These are phyloP conservation scores for Pristionchus fissidentatus DNA, from an alignment of 2,888 invertebrate genomes.

Conservation along the genomic window DNA sequence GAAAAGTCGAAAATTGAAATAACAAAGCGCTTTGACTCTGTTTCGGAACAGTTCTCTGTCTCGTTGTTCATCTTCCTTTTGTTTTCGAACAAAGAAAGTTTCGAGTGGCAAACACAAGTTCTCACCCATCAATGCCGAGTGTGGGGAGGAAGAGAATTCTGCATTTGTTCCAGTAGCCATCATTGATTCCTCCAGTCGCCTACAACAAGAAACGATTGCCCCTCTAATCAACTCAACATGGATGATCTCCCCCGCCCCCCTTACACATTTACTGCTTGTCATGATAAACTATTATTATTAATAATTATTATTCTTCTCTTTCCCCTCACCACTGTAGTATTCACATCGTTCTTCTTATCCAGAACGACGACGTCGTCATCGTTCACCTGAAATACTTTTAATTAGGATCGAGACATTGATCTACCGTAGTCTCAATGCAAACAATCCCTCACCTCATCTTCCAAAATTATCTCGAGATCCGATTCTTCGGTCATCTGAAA, in stretches of 20 bases:
- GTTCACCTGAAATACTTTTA: background rate
- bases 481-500: conserved; percentile 25
- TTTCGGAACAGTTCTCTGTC: background rate
- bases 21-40: background rate
- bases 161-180: conserved; percentile 23
- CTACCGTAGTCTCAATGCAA: background rate
- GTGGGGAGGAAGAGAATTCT: conserved; percentile 5
- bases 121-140: conserved; percentile 15
- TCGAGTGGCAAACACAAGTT: too few species aligned
- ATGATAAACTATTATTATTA: too few species aligned
- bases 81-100: too few species aligned
- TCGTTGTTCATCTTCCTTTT: too few species aligned
- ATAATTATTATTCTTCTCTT: background rate
- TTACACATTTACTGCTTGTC: too few species aligned
- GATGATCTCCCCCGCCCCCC: background rate
- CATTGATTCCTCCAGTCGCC: conserved; percentile 24
- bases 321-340: background rate
- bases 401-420: too few species aligned
- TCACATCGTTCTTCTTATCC: background rate
- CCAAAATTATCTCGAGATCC: background rate
- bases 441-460: background rate
- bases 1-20: background rate
- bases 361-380: background rate
- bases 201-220: background rate
- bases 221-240: background rate